Percentiles rank a stretch among this genome's conserved stretches.
These are phyloP conservation scores for Petrolisthes manimaculis DNA, from an alignment of 2,888 invertebrate genomes.

Conservation along the genomic window DNA sequence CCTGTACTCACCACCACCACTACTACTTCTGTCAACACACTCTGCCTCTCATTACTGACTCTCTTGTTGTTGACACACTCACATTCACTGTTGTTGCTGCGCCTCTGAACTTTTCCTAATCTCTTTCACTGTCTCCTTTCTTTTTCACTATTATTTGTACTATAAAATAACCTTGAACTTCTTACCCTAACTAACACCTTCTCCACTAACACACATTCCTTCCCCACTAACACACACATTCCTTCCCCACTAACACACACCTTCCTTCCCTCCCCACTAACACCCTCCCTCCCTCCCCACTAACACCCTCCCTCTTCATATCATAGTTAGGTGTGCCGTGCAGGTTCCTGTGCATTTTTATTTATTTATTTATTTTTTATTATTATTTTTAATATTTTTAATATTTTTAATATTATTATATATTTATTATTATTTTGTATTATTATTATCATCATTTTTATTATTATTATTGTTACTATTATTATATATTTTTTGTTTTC, in stretches of 20 bases:
- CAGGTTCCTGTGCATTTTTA: no score
- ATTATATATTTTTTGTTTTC: no score
- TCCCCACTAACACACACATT: background rate
- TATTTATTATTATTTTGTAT: no score
- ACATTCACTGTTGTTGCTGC: background rate
- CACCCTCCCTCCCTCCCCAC: background rate
- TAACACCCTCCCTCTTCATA: background rate
- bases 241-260: background rate
- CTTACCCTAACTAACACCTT: background rate
- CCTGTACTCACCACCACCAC: background rate
- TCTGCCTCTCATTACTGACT: background rate
- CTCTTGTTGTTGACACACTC: background rate
- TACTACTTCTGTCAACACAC: background rate
- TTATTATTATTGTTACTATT: no score
- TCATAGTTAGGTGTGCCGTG: no score
- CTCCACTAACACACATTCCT: background rate
- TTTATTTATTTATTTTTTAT: no score
- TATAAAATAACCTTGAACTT: background rate
- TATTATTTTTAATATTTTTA: no score
- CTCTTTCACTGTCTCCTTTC: background rate
- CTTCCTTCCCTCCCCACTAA: background rate
- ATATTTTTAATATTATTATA: no score
- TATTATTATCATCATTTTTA: no score
- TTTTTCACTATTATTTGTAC: background rate
- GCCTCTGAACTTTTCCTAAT: background rate